These are phyloP conservation scores for Leptodactylus fallax DNA, from an alignment of 2,797 vertebrate species.

Conservation along the genomic window DNA sequence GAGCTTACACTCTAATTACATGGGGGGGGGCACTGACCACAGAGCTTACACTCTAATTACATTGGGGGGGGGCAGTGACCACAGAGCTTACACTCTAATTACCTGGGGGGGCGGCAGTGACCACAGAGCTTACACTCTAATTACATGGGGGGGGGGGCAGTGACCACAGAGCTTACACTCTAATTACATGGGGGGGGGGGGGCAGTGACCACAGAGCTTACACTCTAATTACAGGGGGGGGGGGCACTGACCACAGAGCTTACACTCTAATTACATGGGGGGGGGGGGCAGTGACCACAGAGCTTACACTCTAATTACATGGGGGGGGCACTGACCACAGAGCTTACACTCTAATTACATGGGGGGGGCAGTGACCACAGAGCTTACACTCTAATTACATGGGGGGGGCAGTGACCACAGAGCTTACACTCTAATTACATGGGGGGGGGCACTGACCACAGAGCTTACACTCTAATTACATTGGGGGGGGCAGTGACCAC, in stretches of 20 bases:
- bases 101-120: background rate
- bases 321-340: too few species aligned
- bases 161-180: background rate
- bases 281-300: too few species aligned
- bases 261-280: background rate
- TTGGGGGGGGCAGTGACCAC: background rate
- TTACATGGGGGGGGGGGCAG: background rate
- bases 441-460: background rate
- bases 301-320: too few species aligned
- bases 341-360: too few species aligned
- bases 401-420: background rate
- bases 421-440: background rate
- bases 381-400: background rate
- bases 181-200: background rate
- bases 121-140: constrained; percentile 13
- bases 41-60: background rate
- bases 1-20: background rate
- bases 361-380: background rate
- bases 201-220: background rate
- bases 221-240: background rate
- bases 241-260: background rate
- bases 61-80: background rate
- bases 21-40: background rate
- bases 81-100: background rate
- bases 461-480: background rate